A percentile compares a stretch with the other conserved stretches of the same genome.
Conservation (phyloP, 2,888 invertebrate species). For the Drosophila affinis region DNA sequence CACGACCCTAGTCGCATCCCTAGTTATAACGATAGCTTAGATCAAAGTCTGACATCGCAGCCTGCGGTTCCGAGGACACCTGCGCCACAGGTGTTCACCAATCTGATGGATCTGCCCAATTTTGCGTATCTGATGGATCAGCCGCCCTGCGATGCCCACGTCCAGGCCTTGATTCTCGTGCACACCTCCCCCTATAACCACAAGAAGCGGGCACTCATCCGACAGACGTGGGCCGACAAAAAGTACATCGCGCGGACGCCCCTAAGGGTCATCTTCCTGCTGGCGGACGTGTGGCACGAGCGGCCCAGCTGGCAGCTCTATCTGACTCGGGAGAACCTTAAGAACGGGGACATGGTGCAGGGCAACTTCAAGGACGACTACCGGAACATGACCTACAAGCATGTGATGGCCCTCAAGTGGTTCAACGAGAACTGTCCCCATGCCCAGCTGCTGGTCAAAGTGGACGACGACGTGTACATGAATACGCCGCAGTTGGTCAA, state of each 20-base stretch:
- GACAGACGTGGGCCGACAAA: slow-evolving; percentile 90
- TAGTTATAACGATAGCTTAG: slow-evolving; percentile 60
- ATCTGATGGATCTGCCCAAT: slow-evolving; percentile 86
- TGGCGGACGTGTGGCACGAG: slow-evolving; percentile 85
- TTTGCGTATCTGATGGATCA: slow-evolving; percentile 87
- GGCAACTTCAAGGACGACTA: slow-evolving; percentile 91
- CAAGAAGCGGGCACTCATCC: slow-evolving; percentile 87
- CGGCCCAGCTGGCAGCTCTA: slow-evolving; percentile 80
- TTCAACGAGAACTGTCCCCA: slow-evolving; percentile 88
- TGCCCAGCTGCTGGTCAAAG: slow-evolving; percentile 89
- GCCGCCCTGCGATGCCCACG: slow-evolving; percentile 84
- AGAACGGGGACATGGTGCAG: slow-evolving; percentile 89
- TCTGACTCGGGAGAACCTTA: slow-evolving; percentile 85
- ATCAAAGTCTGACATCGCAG: slow-evolving; percentile 46
- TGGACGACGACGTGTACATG: slow-evolving; percentile 91
- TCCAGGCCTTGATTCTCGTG: slow-evolving; percentile 87
- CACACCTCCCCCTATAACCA: slow-evolving; percentile 88
- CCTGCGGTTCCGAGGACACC: slow-evolving; percentile 32
- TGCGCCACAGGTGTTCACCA: slow-evolving; percentile 21
- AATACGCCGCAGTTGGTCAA: slow-evolving; percentile 87
- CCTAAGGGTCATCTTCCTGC: slow-evolving; percentile 87
- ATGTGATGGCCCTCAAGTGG: slow-evolving; percentile 93
- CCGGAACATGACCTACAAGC: slow-evolving; percentile 92
- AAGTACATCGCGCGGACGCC: slow-evolving; percentile 83
- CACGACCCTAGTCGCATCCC: slow-evolving; percentile 67